These are phyloP conservation scores for Scaptomyza pallida DNA, from an alignment of 1,140 invertebrate species.

Conservation along the genomic window DNA sequence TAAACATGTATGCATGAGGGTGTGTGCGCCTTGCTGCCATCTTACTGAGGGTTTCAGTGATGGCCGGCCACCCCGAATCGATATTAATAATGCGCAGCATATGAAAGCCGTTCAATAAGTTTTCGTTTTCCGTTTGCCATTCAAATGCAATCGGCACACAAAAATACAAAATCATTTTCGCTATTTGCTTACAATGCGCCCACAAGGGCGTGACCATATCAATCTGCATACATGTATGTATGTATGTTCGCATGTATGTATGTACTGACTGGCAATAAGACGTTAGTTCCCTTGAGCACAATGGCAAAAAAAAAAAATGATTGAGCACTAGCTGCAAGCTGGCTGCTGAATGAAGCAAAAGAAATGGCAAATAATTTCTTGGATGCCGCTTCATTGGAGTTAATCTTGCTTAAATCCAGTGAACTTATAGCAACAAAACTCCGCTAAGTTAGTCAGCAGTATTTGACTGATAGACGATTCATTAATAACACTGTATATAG, in stretches of 20 bases:
- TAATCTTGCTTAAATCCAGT: slow-evolving; percentile 58
- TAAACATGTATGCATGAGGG: background rate
- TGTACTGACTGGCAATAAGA: slow-evolving; percentile 21
- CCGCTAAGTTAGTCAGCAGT: slow-evolving; percentile 40
- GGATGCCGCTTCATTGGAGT: slow-evolving; percentile 39
- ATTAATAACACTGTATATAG: slow-evolving; percentile 59
- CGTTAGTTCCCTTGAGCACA: slow-evolving; percentile 7
- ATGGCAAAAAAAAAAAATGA: background rate
- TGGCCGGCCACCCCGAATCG: slow-evolving; percentile 63
- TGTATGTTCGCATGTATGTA: too few species aligned
- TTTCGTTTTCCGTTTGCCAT: slow-evolving; percentile 60
- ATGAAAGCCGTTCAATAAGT: slow-evolving; percentile 76
- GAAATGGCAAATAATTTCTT: slow-evolving; percentile 12
- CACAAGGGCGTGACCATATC: slow-evolving; percentile 4
- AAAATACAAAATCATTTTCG: slow-evolving; percentile 44
- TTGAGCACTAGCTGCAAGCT: slow-evolving; percentile 10
- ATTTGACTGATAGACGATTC: slow-evolving; percentile 59
- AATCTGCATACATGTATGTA: slow-evolving; percentile 24
- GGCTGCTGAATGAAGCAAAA: slow-evolving; percentile 4
- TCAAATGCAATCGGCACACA: slow-evolving; percentile 58
- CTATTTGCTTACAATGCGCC: background rate
- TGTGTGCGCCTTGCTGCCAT: slow-evolving; percentile 18
- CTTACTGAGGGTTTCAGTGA: slow-evolving; percentile 3
- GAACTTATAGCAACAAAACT: slow-evolving; percentile 34
- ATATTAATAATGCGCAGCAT: slow-evolving; percentile 79